Evolutionary conservation across 2,113 vertebrate genomes (phyloP), one percentile per base, ranked within the genome.

Genomic region (Protobothrops mucrosquamatus): DNA sequence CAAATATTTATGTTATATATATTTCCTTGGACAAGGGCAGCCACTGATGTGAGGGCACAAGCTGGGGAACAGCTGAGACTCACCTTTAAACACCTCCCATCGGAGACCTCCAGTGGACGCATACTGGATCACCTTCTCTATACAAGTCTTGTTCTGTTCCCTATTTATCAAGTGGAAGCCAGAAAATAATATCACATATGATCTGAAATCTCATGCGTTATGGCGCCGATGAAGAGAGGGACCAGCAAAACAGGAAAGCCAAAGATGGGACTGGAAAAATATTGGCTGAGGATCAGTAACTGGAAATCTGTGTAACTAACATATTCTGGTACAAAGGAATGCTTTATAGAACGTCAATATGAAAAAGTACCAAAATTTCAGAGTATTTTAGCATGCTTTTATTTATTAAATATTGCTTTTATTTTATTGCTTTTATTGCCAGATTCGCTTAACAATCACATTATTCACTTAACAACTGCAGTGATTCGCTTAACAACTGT

Each of bases 1-100:
- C 43, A 56, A 91, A 91, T 91, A 55, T 85, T 91, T 91, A 43
- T 39, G 51, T 55, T 91, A 54, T 54, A 85, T 55, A 56, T 85
- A 74, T 56, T 69, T 15, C 69, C 69, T 81, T 55, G 29, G 48
- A 51, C 14, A 91, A 85, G 52, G 69, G n/a, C 69, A 85, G 14
- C 90, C 26, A 39, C 3, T 85, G 56, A 34, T 3, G 1, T 14
- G 34, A 91, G 34, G 85, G 74, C 34, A 46, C 34, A 29, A 39
- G 26, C 26, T 55, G 34, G 18, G 24, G 6, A 85, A 24, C 14
- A 56, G 22, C 56, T 85, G n/a, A 23, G 22, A 7, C 39, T 24
- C 43, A 24, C 9, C 90, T 56, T 55, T 81, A 85, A 56, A 85
- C 11, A 22, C 23, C 55, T 55, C 52, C 48, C 23, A 85, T 5